These are phyloP conservation scores for Probaryconus sp. DNA, from an alignment of 1,140 invertebrate genomes.

Conservation along the genomic window DNA sequence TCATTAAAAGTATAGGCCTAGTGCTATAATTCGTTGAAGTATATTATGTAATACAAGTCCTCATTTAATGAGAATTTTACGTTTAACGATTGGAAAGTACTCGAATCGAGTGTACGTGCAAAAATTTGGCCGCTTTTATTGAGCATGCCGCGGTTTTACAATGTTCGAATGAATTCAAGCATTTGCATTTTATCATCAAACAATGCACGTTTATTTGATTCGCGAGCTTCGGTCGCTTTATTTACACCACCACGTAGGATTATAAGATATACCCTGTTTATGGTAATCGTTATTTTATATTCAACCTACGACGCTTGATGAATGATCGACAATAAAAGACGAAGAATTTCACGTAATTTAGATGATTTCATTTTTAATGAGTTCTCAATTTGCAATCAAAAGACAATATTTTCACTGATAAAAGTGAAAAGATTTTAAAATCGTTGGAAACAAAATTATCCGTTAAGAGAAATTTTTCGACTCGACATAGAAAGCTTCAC, in stretches of 20 bases:
- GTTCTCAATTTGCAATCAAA: constrained; percentile 18
- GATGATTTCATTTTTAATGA: constrained; percentile 53
- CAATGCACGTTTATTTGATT: constrained; percentile 49
- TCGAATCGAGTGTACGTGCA: too few species aligned
- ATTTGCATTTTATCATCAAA: constrained; percentile 54
- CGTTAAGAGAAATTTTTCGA: too few species aligned
- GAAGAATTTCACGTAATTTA: constrained; percentile 32
- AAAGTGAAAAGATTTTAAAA: constrained; percentile 8
- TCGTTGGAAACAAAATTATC: constrained; percentile 11
- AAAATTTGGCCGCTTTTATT: too few species aligned
- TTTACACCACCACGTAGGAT: constrained; percentile 30
- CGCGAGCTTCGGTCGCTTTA: constrained; percentile 45
- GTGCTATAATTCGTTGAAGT: too few species aligned
- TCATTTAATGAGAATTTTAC: too few species aligned
- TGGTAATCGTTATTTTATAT: constrained; percentile 50
- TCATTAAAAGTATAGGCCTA: too few species aligned
- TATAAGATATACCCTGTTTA: constrained; percentile 32
- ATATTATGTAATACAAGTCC: too few species aligned
- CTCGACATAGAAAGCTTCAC: too few species aligned
- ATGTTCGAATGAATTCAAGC: too few species aligned
- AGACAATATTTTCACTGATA: not conserved
- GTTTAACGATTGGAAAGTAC: too few species aligned
- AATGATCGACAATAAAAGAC: constrained; percentile 37
- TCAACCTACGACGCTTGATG: constrained; percentile 35
- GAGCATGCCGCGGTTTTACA: too few species aligned